phyloP scores from a whole-genome alignment of 1,140 invertebrate genomes.

The Drosophila ambigua region DNA sequence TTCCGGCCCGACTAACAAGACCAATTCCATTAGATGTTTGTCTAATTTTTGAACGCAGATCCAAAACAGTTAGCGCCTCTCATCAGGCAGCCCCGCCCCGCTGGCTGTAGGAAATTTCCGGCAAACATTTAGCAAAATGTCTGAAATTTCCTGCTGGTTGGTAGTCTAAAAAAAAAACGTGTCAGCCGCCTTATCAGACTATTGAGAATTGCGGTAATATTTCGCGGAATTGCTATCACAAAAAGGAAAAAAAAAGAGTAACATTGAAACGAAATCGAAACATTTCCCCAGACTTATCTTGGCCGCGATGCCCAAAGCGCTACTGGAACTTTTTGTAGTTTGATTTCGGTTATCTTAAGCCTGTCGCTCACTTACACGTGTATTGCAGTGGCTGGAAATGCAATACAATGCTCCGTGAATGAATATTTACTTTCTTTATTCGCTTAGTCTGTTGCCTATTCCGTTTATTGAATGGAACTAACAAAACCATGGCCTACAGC shows the following conservation, averaged over 20 bases:
- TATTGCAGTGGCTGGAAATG: no score
- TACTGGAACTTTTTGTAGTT: not conserved
- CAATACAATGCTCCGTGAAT: no score
- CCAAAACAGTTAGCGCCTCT: constrained; percentile 25
- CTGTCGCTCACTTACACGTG: no score
- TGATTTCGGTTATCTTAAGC: constrained; percentile 14
- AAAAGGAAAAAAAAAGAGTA: constrained; percentile 28
- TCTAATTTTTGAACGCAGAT: constrained; percentile 19
- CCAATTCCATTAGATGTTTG: constrained; percentile 26
- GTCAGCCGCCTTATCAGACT: constrained; percentile 41
- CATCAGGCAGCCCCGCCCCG: not conserved
- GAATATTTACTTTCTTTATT: no score
- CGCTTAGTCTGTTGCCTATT: no score
- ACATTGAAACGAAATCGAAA: constrained; percentile 43
- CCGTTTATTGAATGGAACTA: no score
- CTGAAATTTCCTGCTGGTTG: not conserved
- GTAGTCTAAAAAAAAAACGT: constrained; percentile 35
- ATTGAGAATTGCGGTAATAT: constrained; percentile 38
- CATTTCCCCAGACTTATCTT: constrained; percentile 14
- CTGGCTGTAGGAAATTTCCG: constrained; percentile 31
- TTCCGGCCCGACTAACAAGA: constrained; percentile 18
- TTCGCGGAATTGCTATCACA: constrained; percentile 56
- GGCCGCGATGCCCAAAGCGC: not conserved
- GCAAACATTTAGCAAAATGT: not conserved
- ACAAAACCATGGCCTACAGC: no score